These are phyloP conservation scores for Emys orbicularis DNA, from an alignment of 2,797 vertebrate genomes.

Conservation along the genomic window DNA sequence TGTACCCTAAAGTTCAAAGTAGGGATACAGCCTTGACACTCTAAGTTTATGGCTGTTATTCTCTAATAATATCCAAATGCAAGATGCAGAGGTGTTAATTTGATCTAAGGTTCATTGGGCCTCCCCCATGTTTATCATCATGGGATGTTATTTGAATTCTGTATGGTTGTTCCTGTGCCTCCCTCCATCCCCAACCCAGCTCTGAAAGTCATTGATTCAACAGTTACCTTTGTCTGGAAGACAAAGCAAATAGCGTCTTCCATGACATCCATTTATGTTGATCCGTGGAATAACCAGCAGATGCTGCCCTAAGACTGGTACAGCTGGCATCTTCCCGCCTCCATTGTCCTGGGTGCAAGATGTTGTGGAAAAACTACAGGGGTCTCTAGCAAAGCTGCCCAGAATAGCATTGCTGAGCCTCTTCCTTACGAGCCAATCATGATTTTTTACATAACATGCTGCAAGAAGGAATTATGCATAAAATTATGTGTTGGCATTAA, in stretches of 20 bases:
- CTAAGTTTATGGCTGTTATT: not conserved
- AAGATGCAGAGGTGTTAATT: not conserved
- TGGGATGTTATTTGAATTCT: not conserved
- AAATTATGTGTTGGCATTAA: constrained; percentile 5
- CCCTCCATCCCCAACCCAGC: not conserved
- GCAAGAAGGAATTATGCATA: not conserved
- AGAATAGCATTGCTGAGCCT: not conserved
- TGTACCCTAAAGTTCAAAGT: no score
- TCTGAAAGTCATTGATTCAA: constrained; percentile 18
- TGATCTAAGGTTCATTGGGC: not conserved
- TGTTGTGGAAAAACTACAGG: constrained; percentile 46
- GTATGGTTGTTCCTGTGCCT: not conserved
- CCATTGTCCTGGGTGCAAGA: constrained; percentile 74
- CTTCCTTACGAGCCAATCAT: not conserved
- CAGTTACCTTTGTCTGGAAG: constrained; percentile 59
- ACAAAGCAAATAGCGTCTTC: constrained; percentile 67
- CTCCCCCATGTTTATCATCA: not conserved
- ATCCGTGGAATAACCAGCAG: constrained; percentile 84
- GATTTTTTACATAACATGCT: not conserved
- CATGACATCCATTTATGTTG: constrained; percentile 78
- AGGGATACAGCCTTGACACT: no score
- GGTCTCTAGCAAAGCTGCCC: constrained; percentile 29
- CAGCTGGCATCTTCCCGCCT: constrained; percentile 70
- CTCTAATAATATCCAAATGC: not conserved
- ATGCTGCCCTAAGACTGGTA: constrained; percentile 83